Base-by-base conservation (phyloP, 2,888 invertebrate genomes). In the Eupithecia inturbata region DNA sequence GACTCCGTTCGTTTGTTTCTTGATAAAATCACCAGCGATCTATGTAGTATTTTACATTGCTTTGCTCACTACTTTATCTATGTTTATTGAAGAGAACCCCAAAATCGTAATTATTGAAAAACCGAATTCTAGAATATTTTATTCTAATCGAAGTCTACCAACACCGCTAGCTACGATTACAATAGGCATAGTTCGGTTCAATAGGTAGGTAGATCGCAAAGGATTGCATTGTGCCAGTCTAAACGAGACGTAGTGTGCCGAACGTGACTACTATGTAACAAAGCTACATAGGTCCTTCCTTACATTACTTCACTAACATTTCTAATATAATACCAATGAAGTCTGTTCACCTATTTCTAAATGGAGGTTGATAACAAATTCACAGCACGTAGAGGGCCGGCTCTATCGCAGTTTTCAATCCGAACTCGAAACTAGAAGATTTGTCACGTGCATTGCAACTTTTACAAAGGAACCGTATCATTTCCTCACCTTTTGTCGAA, bases 391-490 rank as follows among this genome's bases (percentile, higher is more conserved):
- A 85, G 82, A 80, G 75, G 85, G 82, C 87, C 86, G 87, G 89
- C 89, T 93, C 93, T 93, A 93, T 93, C 92, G 92, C 90, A 93
- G 93, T 94, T 94, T 94, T 94, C 94, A 93, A 93, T 94, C 91
- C 92, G 83, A 89, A 91, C 88, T 91, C 88, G 89, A 90, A 92
- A 91, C 91, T 91, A 88, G 91, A 89, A 92, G 93, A 94, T 92
- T 93, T 93, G 94, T 93, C 94, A 93, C 94, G 94, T 93, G 90
- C 92, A 87, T 88, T 88, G 88, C 90, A 92, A 93, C 89, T 93
- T 91, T 92, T 88, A 89, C 87, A 91, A 92, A 90, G 89, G 88
- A 87, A 88, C 87, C 88, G 85, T 89, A 91, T 91, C 91, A 91
- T 93, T 93, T 90, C 89, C 88, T 89, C 89, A 90, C 90, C 89